Evolutionary conservation across 2,113 vertebrate genomes (phyloP).

Genomic region (Coptodon bakossiorum): DNA sequence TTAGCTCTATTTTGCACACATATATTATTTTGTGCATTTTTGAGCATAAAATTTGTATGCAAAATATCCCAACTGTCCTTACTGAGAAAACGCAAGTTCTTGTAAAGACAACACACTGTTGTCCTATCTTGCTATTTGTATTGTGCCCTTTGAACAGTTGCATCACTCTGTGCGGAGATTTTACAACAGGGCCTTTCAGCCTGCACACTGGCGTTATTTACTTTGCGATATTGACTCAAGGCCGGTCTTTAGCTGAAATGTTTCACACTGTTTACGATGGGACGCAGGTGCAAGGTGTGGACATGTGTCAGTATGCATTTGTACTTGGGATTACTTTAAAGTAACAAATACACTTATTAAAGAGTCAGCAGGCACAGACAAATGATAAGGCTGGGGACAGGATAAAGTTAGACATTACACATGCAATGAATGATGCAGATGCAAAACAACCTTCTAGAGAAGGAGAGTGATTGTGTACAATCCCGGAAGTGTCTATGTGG

Average conservation of each 20-base stretch:
- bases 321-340: neutral
- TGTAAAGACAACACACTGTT: neutral
- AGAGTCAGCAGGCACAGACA: neutral
- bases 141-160: slow-evolving; percentile 31
- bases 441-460: neutral
- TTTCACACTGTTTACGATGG: neutral
- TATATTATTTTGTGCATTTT: neutral
- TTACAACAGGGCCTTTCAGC: slow-evolving; percentile 7
- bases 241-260: neutral
- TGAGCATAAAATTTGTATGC: neutral
- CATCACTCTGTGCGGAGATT: neutral
- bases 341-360: neutral
- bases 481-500: neutral
- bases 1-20: neutral
- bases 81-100: neutral
- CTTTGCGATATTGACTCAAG: slow-evolving; percentile 43
- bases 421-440: neutral
- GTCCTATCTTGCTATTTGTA: neutral
- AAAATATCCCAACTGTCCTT: neutral
- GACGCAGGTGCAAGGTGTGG: neutral
- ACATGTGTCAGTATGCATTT: neutral
- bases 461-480: neutral
- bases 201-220: slow-evolving; percentile 10
- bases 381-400: neutral
- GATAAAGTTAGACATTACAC: neutral